Conservation (phyloP, 2,888 invertebrate species). For the Xestia rhomboidea region DNA sequence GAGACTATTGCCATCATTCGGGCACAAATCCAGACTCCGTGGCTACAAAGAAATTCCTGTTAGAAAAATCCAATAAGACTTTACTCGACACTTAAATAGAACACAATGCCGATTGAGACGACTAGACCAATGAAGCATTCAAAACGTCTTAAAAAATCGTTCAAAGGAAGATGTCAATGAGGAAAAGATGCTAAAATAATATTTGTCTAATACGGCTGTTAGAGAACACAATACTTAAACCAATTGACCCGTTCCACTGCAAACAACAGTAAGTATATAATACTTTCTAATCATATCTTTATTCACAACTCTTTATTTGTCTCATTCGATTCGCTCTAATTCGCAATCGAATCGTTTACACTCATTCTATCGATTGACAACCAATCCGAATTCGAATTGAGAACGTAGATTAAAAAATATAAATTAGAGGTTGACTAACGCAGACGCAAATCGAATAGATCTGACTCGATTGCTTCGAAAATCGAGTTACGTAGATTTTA, state of each 20-base stretch:
- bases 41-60: neutral
- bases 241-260: slow-evolving; percentile 3
- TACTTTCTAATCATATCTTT: slow-evolving; percentile 63
- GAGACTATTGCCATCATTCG: neutral
- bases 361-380: slow-evolving; percentile 51
- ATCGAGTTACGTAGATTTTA: slow-evolving; percentile 26
- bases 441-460: slow-evolving; percentile 33
- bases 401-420: slow-evolving; percentile 53
- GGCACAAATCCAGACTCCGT: neutral
- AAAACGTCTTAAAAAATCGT: neutral
- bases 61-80: neutral
- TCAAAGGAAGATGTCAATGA: no score
- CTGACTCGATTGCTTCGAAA: slow-evolving; percentile 31
- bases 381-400: slow-evolving; percentile 40
- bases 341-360: slow-evolving; percentile 52
- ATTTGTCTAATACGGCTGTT: slow-evolving; percentile 7
- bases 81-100: no score
- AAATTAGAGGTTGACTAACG: slow-evolving; percentile 50
- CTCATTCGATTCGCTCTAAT: slow-evolving; percentile 59
- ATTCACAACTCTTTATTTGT: slow-evolving; percentile 49
- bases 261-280: slow-evolving; percentile 41
- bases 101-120: neutral
- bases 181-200: slow-evolving; percentile 1
- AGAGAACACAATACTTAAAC: slow-evolving; percentile 26
- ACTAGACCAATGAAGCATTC: neutral